These are phyloP conservation scores for Aurelia coerulea DNA, from an alignment of 30 jellyfish, hydroid and myxozoan species.

Conservation along the genomic window DNA sequence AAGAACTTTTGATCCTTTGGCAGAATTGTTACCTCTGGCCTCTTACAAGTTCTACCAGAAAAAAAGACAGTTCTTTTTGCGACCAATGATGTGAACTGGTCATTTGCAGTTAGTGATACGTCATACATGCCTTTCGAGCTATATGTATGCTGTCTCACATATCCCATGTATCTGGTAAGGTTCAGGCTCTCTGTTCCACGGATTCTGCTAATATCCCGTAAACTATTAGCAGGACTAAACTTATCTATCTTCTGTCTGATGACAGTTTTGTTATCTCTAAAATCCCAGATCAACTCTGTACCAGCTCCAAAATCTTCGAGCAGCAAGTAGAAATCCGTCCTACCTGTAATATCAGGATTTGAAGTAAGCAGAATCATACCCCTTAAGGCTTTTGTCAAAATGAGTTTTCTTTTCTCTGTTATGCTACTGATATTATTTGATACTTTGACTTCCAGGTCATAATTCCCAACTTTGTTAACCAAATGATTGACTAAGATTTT, in stretches of 20 bases:
- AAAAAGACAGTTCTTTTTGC: conserved; percentile 28
- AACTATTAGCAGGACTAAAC: conserved; percentile 22
- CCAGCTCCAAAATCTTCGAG: not conserved
- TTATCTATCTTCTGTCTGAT: not conserved
- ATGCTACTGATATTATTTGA: not conserved
- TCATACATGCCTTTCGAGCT: conserved; percentile 1
- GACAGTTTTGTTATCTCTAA: conserved; percentile 14
- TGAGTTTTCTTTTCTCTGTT: not conserved
- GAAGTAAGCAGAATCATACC: conserved; percentile 2
- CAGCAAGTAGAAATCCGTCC: conserved; percentile 5
- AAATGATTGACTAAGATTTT: conserved; percentile 6
- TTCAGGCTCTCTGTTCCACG: conserved; percentile 13
- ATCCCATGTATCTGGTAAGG: conserved; percentile 1
- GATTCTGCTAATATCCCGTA: conserved; percentile 7
- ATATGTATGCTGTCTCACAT: not conserved
- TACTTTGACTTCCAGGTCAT: not conserved
- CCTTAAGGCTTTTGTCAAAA: not conserved
- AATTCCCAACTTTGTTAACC: conserved; percentile 1
- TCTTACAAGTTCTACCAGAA: conserved; percentile 15
- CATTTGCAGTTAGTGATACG: conserved; percentile 15
- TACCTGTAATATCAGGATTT: not conserved
- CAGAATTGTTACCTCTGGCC: conserved; percentile 36
- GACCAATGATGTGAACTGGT: not conserved
- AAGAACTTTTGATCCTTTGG: not conserved
- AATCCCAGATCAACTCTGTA: not conserved